These are phyloP conservation scores for Anneissia japonica DNA, from an alignment of 35 echinoderm and acorn worm species.

Conservation along the genomic window DNA sequence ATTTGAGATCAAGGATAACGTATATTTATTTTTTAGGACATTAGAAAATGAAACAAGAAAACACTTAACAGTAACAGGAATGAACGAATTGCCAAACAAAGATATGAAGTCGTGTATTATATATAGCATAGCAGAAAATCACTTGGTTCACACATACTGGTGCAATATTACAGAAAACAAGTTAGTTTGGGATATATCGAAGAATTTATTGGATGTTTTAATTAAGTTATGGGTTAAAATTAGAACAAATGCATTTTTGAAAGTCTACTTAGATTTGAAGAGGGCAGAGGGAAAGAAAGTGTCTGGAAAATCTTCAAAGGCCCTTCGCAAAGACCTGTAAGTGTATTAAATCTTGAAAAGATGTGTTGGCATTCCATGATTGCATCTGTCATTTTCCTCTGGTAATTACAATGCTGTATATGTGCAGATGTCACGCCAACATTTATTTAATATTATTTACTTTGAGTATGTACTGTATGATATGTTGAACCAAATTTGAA, in stretches of 20 bases:
- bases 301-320: background rate
- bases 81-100: background rate
- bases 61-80: background rate
- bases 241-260: background rate
- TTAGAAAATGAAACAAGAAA: background rate
- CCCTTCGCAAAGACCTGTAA: background rate
- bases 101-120: background rate
- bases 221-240: background rate
- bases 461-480: too few species aligned
- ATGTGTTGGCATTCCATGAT: too few species aligned
- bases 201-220: background rate
- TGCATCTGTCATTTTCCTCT: too few species aligned
- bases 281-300: background rate
- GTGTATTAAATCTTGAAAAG: too few species aligned
- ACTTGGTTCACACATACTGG: background rate
- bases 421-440: too few species aligned
- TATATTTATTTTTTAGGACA: background rate
- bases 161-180: background rate
- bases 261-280: background rate
- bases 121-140: background rate
- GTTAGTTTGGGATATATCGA: background rate
- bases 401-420: too few species aligned
- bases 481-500: too few species aligned
- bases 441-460: too few species aligned
- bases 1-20: background rate